A percentile compares a stretch with the other conserved stretches of the same genome.
Conservation (phyloP, 2,113 vertebrate genomes). For the Dinomys branickii region DNA sequence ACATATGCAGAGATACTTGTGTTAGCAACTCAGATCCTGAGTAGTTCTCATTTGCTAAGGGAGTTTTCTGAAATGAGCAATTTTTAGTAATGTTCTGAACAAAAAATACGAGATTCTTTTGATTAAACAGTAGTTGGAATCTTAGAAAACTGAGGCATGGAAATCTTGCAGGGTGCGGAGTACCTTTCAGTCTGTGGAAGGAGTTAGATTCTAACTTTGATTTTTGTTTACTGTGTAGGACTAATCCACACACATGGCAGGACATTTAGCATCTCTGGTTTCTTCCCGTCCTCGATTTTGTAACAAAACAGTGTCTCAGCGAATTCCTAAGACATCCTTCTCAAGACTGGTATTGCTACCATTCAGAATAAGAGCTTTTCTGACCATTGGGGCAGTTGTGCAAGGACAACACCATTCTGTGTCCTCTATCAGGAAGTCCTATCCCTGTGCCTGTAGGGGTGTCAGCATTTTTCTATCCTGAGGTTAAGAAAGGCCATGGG, state of each 20-base stretch:
- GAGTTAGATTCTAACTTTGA: slow-evolving; percentile 5
- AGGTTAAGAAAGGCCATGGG: neutral
- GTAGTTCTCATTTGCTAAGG: neutral
- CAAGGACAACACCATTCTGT: neutral
- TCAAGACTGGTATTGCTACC: neutral
- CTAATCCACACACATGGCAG: neutral
- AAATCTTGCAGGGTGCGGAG: neutral
- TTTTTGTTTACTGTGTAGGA: neutral
- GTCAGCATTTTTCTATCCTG: neutral
- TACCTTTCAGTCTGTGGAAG: neutral
- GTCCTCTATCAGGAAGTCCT: neutral
- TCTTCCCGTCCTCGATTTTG: neutral
- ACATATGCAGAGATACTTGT: neutral
- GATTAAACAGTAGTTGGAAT: slow-evolving; percentile 16
- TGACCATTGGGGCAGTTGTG: neutral
- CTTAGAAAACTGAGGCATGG: neutral
- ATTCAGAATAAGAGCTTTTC: neutral
- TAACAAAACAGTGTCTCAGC: neutral
- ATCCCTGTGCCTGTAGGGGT: neutral
- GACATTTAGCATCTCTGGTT: neutral
- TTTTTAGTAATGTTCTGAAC: slow-evolving; percentile 27
- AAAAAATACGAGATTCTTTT: neutral
- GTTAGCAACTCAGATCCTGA: slow-evolving; percentile 11
- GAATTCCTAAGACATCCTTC: neutral
- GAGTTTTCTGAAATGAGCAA: slow-evolving; percentile 11